phyloP scores from a whole-genome alignment of 2,888 invertebrate genomes.

The Emesis furor region DNA sequence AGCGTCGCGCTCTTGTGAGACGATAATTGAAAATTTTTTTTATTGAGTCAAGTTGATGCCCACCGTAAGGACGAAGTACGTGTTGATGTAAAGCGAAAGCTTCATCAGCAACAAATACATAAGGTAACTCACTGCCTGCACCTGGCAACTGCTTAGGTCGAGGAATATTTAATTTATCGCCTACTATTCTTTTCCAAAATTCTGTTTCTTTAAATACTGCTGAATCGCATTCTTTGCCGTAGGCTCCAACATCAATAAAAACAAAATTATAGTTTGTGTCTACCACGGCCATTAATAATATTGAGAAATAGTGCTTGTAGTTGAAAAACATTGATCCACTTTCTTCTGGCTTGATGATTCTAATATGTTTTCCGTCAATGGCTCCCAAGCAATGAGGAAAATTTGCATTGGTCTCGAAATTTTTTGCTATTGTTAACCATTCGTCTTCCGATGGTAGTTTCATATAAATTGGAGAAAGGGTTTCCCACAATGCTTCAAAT shows the following conservation, averaged over 20 bases:
- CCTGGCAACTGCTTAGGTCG: slow-evolving; percentile 55
- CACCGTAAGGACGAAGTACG: slow-evolving; percentile 61
- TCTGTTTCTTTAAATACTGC: slow-evolving; percentile 53
- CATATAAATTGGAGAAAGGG: slow-evolving; percentile 68
- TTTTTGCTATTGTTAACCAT: slow-evolving; percentile 57
- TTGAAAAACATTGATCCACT: slow-evolving; percentile 68
- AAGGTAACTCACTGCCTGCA: slow-evolving; percentile 58
- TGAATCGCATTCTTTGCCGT: too few species aligned
- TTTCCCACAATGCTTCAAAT: slow-evolving; percentile 57
- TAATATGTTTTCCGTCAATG: slow-evolving; percentile 68
- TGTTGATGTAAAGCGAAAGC: slow-evolving; percentile 35
- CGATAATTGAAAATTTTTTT: slow-evolving; percentile 65
- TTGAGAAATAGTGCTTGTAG: slow-evolving; percentile 69
- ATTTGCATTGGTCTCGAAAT: slow-evolving; percentile 48
- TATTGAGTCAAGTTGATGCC: slow-evolving; percentile 53
- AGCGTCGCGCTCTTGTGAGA: slow-evolving; percentile 47
- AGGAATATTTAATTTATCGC: slow-evolving; percentile 62
- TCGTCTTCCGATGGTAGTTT: slow-evolving; percentile 58
- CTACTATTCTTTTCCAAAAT: slow-evolving; percentile 66
- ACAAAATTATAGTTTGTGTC: slow-evolving; percentile 65
- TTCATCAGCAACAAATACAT: slow-evolving; percentile 64
- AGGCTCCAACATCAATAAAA: background rate
- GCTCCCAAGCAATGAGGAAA: slow-evolving; percentile 52
- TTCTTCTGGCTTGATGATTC: slow-evolving; percentile 49
- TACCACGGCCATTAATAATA: slow-evolving; percentile 71